These are phyloP conservation scores for Mesembrinibis cayennensis DNA, from an alignment of 2,113 vertebrate species.

Conservation along the genomic window DNA sequence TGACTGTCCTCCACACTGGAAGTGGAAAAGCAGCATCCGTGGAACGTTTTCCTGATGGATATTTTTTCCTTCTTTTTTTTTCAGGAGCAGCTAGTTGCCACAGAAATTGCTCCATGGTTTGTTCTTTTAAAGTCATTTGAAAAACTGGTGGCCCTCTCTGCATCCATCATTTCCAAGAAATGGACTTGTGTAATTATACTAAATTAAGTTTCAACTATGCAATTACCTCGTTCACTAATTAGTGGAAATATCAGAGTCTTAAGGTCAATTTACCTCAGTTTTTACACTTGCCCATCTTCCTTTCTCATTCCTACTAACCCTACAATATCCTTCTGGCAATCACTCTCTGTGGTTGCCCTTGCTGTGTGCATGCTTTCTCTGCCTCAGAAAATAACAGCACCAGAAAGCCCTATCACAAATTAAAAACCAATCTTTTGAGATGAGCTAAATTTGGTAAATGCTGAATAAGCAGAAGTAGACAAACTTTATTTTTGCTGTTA, in stretches of 20 bases:
- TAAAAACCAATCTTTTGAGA: not conserved
- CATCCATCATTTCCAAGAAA: not conserved
- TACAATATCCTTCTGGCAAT: not conserved
- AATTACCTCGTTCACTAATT: not conserved
- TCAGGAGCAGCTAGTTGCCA: not conserved
- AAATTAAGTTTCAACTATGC: not conserved
- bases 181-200: not conserved
- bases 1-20: not conserved
- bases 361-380: not conserved
- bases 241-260: not conserved
- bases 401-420: not conserved
- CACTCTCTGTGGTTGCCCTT: not conserved
- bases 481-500: not conserved
- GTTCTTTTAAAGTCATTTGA: not conserved
- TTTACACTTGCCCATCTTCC: not conserved
- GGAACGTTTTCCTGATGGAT: not conserved
- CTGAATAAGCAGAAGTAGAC: not conserved
- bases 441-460: not conserved
- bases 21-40: not conserved
- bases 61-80: too few species aligned
- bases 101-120: not conserved
- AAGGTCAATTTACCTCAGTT: not conserved
- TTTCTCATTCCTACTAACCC: not conserved
- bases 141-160: not conserved
- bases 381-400: not conserved